Evolutionary conservation across 1,140 invertebrate genomes (phyloP).

Genomic region (Scaptomyza hsui): DNA sequence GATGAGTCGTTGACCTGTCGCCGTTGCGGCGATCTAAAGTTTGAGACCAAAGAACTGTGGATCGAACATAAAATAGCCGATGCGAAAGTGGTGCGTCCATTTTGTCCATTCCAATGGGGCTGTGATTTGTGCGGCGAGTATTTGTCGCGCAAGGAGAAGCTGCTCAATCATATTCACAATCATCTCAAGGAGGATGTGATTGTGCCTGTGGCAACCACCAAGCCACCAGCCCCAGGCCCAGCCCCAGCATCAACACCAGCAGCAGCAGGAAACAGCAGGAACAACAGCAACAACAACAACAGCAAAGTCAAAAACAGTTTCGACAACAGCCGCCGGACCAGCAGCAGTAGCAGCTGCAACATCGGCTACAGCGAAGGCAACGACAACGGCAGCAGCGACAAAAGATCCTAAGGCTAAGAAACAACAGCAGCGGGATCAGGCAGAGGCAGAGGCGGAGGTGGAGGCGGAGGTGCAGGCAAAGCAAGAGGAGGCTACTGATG

Average conservation of each 20-base stretch:
- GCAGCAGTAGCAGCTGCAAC: neutral
- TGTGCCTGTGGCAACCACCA: constrained; percentile 62
- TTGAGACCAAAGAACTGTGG: constrained; percentile 75
- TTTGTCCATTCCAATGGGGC: constrained; percentile 82
- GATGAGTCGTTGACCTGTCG: constrained; percentile 68
- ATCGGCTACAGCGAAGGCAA: neutral
- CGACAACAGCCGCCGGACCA: neutral
- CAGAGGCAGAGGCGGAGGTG: neutral
- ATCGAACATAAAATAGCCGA: constrained; percentile 81
- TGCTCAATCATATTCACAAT: constrained; percentile 81
- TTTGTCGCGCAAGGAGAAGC: constrained; percentile 81
- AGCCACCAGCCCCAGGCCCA: constrained; percentile 14
- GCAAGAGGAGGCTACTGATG: too few species aligned
- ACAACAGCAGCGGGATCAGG: neutral
- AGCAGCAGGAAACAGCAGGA: constrained; percentile 3
- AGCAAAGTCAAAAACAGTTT: neutral
- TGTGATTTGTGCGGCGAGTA: constrained; percentile 83
- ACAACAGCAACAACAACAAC: constrained; percentile 1
- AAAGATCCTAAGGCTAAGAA: neutral
- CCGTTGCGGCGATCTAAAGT: constrained; percentile 64
- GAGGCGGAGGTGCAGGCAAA: neutral
- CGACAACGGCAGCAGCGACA: neutral
- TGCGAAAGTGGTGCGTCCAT: constrained; percentile 74
- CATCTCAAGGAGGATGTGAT: constrained; percentile 78
- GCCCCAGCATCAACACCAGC: neutral